A percentile compares a stretch with the other conserved stretches of the same genome.
Evolutionary conservation across 1,140 invertebrate species (phyloP).

Genomic region (Ctenoplectra terminalis): DNA sequence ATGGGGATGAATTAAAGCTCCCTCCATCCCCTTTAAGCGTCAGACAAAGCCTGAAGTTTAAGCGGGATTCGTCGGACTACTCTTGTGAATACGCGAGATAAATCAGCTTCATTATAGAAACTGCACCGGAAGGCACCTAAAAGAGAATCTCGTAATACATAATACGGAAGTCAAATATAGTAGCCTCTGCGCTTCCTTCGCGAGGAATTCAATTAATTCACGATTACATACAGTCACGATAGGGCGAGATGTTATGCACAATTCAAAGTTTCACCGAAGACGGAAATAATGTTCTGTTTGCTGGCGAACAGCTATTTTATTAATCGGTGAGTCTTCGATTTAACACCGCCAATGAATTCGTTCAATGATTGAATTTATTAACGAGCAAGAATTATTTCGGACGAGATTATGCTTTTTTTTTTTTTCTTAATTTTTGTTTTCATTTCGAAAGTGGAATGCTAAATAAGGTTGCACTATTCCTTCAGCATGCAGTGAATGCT

Average conservation of each 20-base stretch:
- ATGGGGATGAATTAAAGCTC: slow-evolving; percentile 57
- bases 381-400: background rate
- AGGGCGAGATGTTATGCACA: background rate
- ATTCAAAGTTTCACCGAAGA: slow-evolving; percentile 29
- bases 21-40: slow-evolving; percentile 64
- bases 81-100: slow-evolving; percentile 67
- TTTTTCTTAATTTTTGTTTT: too few species aligned
- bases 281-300: slow-evolving; percentile 26
- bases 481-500: background rate
- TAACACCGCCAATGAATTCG: background rate
- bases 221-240: slow-evolving; percentile 36
- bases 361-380: background rate
- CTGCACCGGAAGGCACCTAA: slow-evolving; percentile 51
- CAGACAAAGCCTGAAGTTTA: slow-evolving; percentile 67
- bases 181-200: slow-evolving; percentile 40
- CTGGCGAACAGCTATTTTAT: background rate
- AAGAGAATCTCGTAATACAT: slow-evolving; percentile 67
- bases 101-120: slow-evolving; percentile 72
- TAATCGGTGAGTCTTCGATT: background rate
- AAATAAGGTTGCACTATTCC: background rate
- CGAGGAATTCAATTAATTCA: slow-evolving; percentile 61
- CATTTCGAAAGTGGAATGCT: background rate
- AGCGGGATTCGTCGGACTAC: slow-evolving; percentile 62
- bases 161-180: slow-evolving; percentile 62
- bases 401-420: background rate